A percentile compares a stretch with the other conserved stretches of the same genome.
Evolutionary conservation across 2,797 vertebrate genomes (phyloP).

Genomic region (Nyctalus aviator): DNA sequence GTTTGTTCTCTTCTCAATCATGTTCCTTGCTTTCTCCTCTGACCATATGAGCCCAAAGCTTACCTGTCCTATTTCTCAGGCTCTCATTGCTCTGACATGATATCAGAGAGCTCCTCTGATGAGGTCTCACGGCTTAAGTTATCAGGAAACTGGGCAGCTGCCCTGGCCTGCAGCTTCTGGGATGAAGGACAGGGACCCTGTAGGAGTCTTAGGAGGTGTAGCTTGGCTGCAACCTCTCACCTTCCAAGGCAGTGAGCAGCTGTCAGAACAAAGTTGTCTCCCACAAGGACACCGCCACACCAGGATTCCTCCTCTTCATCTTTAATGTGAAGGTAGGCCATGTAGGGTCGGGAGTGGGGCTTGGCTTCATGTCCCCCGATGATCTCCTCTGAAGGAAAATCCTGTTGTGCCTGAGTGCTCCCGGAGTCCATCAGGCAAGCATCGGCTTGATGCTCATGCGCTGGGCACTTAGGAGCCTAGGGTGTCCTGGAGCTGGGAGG

Average conservation of each 20-base stretch:
- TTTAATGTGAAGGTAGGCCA: neutral
- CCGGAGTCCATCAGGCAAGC: accelerated
- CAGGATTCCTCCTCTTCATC: accelerated
- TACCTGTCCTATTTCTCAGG: neutral
- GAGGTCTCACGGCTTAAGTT: neutral
- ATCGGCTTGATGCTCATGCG: accelerated
- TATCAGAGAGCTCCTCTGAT: neutral
- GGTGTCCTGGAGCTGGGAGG: neutral
- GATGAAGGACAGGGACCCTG: neutral
- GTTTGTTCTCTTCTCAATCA: neutral
- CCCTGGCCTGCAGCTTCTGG: neutral
- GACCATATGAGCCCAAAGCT: neutral
- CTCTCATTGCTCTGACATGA: neutral
- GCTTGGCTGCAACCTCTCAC: neutral
- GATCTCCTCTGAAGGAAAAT: conserved; percentile 68
- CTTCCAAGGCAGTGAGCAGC: conserved; percentile 70
- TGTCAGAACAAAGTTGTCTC: conserved; percentile 73
- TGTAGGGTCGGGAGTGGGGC: conserved; percentile 75
- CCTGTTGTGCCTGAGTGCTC: neutral
- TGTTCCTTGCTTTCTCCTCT: neutral
- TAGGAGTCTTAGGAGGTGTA: neutral
- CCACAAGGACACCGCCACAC: conserved; percentile 70
- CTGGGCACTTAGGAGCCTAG: neutral
- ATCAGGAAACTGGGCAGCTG: neutral
- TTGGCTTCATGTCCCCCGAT: conserved; percentile 72